Evolutionary conservation across 2,797 vertebrate genomes (phyloP).

Genomic region (Spinus pinus): DNA sequence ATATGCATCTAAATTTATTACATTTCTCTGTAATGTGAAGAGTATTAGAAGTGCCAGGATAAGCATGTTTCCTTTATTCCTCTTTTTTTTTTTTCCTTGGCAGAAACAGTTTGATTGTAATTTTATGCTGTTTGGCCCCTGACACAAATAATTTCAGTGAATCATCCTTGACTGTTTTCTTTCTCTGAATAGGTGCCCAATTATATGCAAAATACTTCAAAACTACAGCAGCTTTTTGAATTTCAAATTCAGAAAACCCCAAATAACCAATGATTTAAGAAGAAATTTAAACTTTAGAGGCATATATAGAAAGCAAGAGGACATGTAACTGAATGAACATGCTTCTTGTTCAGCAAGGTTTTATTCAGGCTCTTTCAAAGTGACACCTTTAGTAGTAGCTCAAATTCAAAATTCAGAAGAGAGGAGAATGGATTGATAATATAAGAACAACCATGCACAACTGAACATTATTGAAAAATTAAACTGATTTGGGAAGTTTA

Average conservation of each 20-base stretch:
- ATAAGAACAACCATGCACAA: not conserved
- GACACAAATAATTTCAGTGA: not conserved
- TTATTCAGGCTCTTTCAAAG: not conserved
- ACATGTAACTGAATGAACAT: not conserved
- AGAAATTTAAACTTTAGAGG: not conserved
- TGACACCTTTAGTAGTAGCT: not conserved
- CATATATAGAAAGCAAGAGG: not conserved
- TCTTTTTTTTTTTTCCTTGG: not conserved
- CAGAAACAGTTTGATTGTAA: not conserved
- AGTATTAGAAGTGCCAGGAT: not conserved
- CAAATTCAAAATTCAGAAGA: not conserved
- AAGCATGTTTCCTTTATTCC: rapidly evolving
- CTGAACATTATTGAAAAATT: not conserved
- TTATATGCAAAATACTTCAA: not conserved
- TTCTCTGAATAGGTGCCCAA: not conserved
- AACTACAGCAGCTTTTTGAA: not conserved
- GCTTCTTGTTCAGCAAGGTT: not conserved
- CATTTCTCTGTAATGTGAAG: not conserved
- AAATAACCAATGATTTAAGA: not conserved
- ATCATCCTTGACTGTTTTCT: not conserved
- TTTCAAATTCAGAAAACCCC: not conserved
- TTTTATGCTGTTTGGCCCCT: not conserved
- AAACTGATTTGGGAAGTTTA: not conserved
- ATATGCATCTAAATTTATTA: not conserved
- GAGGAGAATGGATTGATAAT: not conserved